Evolutionary conservation across 2,113 vertebrate species (phyloP).

Genomic region (Prinia subflava): DNA sequence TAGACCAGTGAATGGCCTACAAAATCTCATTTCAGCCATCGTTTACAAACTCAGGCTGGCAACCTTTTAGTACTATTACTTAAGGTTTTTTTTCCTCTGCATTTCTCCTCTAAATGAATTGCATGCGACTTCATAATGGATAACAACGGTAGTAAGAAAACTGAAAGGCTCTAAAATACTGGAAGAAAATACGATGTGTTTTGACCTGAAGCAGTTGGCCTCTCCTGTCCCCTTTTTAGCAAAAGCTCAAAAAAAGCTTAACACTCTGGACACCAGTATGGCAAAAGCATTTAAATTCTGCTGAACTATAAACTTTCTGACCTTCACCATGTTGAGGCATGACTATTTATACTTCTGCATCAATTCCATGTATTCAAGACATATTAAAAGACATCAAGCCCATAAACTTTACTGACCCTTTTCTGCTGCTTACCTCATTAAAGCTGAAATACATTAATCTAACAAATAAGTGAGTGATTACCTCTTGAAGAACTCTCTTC

Average conservation of each 20-base stretch:
- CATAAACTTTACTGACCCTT: conserved; percentile 18
- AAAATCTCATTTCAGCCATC: neutral
- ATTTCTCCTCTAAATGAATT: neutral
- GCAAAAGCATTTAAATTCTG: neutral
- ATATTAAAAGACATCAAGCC: neutral
- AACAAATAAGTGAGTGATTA: conserved; percentile 61
- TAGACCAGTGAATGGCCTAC: neutral
- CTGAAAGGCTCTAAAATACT: neutral
- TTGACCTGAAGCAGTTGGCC: neutral
- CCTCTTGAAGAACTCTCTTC: conserved; percentile 95
- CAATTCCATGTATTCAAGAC: neutral
- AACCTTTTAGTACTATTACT: neutral
- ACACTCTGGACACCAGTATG: neutral
- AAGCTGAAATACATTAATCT: neutral
- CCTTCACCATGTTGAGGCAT: neutral
- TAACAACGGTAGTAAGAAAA: neutral
- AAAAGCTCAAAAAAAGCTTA: neutral
- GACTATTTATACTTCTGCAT: neutral
- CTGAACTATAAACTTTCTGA: neutral
- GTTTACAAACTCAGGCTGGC: neutral
- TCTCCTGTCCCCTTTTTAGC: neutral
- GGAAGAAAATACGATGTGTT: neutral
- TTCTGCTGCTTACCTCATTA: neutral
- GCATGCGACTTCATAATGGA: fast-evolving
- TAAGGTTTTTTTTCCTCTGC: neutral